These are phyloP conservation scores for Diplogasteroides magnus DNA, from an alignment of 1,140 invertebrate genomes.

Conservation along the genomic window DNA sequence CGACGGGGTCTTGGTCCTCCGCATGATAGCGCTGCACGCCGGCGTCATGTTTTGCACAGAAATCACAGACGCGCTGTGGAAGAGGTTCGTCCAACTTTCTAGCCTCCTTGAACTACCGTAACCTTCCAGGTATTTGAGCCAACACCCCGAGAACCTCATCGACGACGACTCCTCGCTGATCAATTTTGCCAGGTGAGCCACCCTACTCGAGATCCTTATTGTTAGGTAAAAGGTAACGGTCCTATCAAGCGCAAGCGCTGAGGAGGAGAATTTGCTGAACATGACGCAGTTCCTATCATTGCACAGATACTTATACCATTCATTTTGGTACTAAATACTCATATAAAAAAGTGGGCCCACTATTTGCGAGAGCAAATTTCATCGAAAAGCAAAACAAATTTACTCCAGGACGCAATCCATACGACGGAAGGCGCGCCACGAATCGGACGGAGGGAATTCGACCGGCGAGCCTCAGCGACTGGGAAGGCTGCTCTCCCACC, in stretches of 20 bases:
- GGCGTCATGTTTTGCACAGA: constrained; percentile 56
- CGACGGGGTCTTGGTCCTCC: constrained; percentile 49
- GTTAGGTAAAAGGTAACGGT: too few species aligned
- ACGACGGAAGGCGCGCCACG: constrained; percentile 19
- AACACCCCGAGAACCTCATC: constrained; percentile 54
- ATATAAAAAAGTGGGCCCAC: neutral
- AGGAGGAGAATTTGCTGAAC: too few species aligned
- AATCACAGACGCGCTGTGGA: constrained; percentile 55
- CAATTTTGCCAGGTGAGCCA: constrained; percentile 48
- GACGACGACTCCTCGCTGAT: constrained; percentile 55
- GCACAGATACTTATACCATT: neutral
- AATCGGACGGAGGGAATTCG: constrained; percentile 14
- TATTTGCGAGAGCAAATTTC: neutral
- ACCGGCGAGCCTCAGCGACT: constrained; percentile 15
- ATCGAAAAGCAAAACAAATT: neutral
- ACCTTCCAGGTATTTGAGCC: constrained; percentile 37
- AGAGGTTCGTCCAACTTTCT: constrained; percentile 22
- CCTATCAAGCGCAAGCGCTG: too few species aligned
- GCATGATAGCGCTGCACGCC: constrained; percentile 54
- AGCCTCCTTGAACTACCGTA: neutral
- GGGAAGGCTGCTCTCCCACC: constrained; percentile 22
- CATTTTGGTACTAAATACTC: neutral
- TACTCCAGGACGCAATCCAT: constrained; percentile 23
- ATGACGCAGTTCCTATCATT: neutral
- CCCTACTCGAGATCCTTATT: too few species aligned